Base-by-base conservation (phyloP, 2,888 invertebrate genomes). In the Alviniconcha strummeri region DNA sequence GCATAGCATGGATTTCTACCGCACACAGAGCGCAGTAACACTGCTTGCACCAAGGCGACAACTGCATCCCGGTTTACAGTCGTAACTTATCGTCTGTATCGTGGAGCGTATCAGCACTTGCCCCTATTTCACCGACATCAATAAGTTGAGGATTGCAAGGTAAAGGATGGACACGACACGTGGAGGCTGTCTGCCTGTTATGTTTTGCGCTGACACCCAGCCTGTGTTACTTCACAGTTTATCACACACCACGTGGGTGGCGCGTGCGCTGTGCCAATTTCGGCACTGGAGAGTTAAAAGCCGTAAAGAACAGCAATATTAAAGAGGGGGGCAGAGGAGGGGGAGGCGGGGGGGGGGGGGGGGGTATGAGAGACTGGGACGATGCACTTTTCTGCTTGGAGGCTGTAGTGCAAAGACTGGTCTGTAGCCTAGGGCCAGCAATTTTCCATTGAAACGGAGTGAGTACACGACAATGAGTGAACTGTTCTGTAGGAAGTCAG, bases 161-260 rank as follows among this genome's bases (percentile, higher is more conserved):
- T 6, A 36, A 36, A 19, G 77, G 64, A 78, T 78, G 64, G 52
- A 60, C 64, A 52, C 64, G 57, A 57, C 78, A 78, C 78, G 64
- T 78, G 78, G 57, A 78, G 36, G 15, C 78, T 78, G 78, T 64
- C 78, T 60, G 78, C 52, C 36, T 52, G 19, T 78, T 75, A 56
- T 76, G 57, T 78, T 60, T 78, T 78, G 64, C 52, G 1, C 78
- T 9, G 52, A 78, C 78, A 15, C 60, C 78, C 36, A 6, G 78
- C 60, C 60, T 57, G 15, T 15, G 36, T 36, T 57, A 36, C 78
- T 78, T 64, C 78, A 78, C 78, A 78, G 78, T 78, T 64, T 60
- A 78, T 78, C 78, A 52, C 60, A 64, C 19, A 13, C 78, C 64
- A 52, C 52, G 64, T 78, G 78, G 78, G 78, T 78, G 78, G 78